These are phyloP conservation scores for Candidula unifasciata DNA, from an alignment of 2,888 invertebrate genomes.

Conservation along the genomic window DNA sequence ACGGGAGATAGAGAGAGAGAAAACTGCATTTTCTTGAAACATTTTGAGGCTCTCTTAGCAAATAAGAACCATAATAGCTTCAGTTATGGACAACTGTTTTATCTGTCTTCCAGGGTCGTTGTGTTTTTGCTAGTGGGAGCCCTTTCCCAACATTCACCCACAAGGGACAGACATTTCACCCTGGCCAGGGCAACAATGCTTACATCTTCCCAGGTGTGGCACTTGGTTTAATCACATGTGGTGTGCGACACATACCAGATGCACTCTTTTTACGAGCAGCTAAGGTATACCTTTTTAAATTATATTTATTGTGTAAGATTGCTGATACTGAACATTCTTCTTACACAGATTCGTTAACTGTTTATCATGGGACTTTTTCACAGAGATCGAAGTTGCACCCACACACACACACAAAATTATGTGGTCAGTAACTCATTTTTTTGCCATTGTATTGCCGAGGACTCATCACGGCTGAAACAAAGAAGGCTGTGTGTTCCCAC, in stretches of 20 bases:
- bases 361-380: too few species aligned
- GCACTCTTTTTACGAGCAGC: constrained; percentile 96
- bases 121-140: constrained; percentile 96
- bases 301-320: too few species aligned
- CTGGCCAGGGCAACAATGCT: constrained; percentile 89
- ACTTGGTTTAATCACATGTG: constrained; percentile 93
- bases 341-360: too few species aligned
- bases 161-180: constrained; percentile 88
- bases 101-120: constrained; percentile 86
- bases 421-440: too few species aligned
- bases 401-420: too few species aligned
- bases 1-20: too few species aligned
- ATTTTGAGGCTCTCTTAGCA: background rate
- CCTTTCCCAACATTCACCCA: constrained; percentile 92
- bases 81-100: background rate
- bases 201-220: constrained; percentile 88
- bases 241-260: constrained; percentile 94
- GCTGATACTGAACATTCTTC: too few species aligned
- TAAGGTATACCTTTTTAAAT: constrained; percentile 81
- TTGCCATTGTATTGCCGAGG: too few species aligned
- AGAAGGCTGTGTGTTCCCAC: constrained; percentile 93
- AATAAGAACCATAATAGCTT: background rate
- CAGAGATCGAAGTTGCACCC: too few species aligned
- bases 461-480: too few species aligned
- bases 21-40: too few species aligned